Conservation (phyloP, 2,888 invertebrate species). For the Cremastinae sp. region DNA sequence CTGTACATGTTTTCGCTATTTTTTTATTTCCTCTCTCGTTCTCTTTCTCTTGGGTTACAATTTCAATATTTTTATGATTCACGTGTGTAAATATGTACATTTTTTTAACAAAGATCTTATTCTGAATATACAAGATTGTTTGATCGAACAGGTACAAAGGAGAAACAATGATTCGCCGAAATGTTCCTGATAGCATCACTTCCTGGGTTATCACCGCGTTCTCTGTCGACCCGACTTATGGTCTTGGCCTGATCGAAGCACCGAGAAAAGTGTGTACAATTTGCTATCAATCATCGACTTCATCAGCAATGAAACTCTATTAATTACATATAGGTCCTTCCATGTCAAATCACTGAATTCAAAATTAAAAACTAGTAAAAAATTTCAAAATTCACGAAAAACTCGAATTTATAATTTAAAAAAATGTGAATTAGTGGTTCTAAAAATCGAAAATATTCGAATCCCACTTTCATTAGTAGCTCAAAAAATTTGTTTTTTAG, state of each 20-base stretch:
- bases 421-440: too few relatives aligned
- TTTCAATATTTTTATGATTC: too few relatives aligned
- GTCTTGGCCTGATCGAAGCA: constrained; percentile 88
- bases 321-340: too few relatives aligned
- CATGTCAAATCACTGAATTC: too few relatives aligned
- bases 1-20: constrained; percentile 9
- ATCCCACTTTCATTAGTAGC: too few relatives aligned
- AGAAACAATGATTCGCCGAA: constrained; percentile 83
- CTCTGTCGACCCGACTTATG: constrained; percentile 88
- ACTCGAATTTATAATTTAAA: too few relatives aligned
- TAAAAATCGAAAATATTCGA: too few relatives aligned
- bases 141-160: constrained; percentile 81
- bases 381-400: too few relatives aligned
- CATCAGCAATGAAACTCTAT: too few relatives aligned
- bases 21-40: not conserved
- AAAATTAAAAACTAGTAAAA: too few relatives aligned
- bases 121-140: not conserved
- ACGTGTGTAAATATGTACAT: not conserved
- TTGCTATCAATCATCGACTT: too few relatives aligned
- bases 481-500: too few relatives aligned
- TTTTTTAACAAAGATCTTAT: not conserved
- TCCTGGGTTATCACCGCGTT: constrained; percentile 93
- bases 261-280: constrained; percentile 82
- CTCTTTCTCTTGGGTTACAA: not conserved
- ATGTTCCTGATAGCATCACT: constrained; percentile 91